Conservation (phyloP, 2,797 vertebrate species). For the Typhlichthys subterraneus region DNA sequence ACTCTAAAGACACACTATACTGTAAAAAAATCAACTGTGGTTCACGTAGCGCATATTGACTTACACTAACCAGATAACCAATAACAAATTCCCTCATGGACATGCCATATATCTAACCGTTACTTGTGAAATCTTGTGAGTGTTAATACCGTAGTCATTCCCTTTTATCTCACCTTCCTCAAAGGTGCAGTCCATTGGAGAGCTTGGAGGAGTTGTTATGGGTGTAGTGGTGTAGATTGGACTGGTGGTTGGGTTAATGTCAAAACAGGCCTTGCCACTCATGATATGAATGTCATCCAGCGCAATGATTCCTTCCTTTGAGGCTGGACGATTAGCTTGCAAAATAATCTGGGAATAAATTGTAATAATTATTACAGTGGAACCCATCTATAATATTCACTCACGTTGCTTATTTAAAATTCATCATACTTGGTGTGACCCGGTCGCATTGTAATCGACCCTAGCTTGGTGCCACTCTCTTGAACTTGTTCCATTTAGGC, state of each 20-base stretch:
- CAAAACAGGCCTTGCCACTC: conserved; percentile 53
- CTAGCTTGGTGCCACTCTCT: conserved; percentile 57
- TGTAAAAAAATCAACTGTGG: no score
- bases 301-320: conserved; percentile 15
- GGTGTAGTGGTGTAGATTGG: conserved; percentile 52
- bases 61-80: no score
- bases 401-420: not conserved
- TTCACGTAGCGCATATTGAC: no score
- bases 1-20: not conserved
- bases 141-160: not conserved
- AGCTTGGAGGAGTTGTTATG: conserved; percentile 51
- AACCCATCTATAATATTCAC: not conserved
- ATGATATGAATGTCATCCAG: conserved; percentile 76
- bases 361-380: conserved; percentile 1
- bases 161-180: conserved; percentile 64
- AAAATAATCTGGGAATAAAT: conserved; percentile 68
- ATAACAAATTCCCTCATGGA: no score
- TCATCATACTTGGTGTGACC: conserved; percentile 66
- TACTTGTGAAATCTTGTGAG: no score
- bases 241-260: conserved; percentile 57
- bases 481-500: conserved; percentile 40
- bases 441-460: conserved; percentile 70
- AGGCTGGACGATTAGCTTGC: conserved; percentile 28
- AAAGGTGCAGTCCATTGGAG: conserved; percentile 75
- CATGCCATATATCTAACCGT: no score